phyloP scores from a whole-genome alignment of 2,888 invertebrate species.

The Tipula unca region DNA sequence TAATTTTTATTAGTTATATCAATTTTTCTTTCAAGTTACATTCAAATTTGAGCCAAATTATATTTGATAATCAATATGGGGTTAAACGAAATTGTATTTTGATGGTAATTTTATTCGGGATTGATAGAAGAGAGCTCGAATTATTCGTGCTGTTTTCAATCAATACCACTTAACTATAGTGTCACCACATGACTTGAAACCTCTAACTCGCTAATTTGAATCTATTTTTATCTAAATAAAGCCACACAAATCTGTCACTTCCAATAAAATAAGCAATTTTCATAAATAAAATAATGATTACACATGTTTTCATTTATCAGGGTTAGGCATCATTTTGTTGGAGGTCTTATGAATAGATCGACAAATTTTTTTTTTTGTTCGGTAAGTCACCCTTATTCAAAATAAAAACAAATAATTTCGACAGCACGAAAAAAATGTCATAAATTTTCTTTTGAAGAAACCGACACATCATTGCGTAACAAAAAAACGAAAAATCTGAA shows the following conservation, averaged over 20 bases:
- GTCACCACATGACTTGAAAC: no score
- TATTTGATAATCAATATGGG: no score
- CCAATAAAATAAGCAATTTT: neutral
- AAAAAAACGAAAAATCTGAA: neutral
- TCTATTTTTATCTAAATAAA: neutral
- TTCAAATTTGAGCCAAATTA: no score
- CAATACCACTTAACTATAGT: no score
- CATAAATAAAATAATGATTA: neutral
- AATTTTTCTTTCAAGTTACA: no score
- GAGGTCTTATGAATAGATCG: neutral
- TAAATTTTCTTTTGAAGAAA: neutral
- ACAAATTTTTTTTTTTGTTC: neutral
- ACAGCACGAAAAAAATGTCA: neutral
- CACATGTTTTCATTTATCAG: neutral
- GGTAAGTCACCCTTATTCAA: neutral
- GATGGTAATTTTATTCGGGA: no score
- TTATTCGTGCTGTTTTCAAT: no score
- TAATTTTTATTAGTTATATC: no score
- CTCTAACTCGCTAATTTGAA: neutral
- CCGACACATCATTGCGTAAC: neutral
- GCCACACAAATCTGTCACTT: neutral
- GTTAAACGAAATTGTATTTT: no score
- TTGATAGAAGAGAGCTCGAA: no score
- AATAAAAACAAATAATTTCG: neutral
- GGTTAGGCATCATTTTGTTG: neutral